Percentiles rank a stretch among this genome's conserved stretches.
phyloP scores from a whole-genome alignment of 2,888 invertebrate genomes.

The Pristionchus fissidentatus region DNA sequence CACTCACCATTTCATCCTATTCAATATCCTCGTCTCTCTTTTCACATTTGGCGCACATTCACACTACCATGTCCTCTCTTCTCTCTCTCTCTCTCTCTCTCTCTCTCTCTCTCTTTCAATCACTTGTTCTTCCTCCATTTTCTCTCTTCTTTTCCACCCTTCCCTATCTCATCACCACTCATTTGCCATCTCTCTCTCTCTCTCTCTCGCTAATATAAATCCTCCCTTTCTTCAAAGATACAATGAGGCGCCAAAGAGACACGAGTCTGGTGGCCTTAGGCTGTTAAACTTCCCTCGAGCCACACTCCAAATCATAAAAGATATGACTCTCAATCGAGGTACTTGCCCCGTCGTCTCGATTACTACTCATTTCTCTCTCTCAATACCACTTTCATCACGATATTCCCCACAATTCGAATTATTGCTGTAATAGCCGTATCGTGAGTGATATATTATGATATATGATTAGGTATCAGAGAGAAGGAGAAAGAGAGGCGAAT shows the following conservation, averaged over 20 bases:
- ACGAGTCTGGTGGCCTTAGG: background rate
- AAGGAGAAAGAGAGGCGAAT: background rate
- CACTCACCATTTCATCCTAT: background rate
- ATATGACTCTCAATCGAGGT: background rate
- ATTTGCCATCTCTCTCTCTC: background rate
- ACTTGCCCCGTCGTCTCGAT: background rate
- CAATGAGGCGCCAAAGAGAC: conserved; percentile 26
- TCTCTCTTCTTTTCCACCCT: background rate
- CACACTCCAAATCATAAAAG: background rate
- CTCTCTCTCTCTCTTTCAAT: conserved; percentile 23
- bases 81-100: background rate
- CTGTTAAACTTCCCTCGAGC: too few relatives aligned
- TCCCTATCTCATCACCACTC: background rate
- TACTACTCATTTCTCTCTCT: background rate
- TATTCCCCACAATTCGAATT: background rate
- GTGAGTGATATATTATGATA: conserved; percentile 24
- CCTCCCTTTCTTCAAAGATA: background rate
- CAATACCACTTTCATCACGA: background rate
- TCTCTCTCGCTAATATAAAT: conserved; percentile 23
- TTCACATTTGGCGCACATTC: conserved; percentile 35
- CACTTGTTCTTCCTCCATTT: background rate
- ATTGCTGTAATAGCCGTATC: conserved; percentile 20
- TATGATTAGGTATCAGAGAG: background rate
- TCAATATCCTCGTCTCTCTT: conserved; percentile 5
- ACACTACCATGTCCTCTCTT: background rate